Percentiles rank a stretch among this genome's conserved stretches.
Conservation (phyloP, 2,113 vertebrate species). For the Pangasianodon gigas region DNA sequence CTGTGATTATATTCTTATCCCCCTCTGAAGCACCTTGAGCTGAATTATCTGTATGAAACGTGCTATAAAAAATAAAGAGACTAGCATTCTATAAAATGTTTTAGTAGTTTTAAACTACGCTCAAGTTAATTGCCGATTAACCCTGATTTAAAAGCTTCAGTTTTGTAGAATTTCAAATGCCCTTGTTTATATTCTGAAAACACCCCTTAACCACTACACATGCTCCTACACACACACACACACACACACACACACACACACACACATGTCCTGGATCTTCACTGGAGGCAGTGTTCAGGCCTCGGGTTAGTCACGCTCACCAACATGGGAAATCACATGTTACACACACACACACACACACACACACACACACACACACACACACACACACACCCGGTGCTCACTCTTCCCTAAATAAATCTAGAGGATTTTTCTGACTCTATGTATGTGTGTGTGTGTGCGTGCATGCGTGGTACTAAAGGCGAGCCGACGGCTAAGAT, state of each 20-base stretch:
- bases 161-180: neutral
- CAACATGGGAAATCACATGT: slow-evolving; percentile 63
- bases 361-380: neutral
- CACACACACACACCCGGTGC: slow-evolving; percentile 48
- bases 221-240: neutral
- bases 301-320: slow-evolving; percentile 52
- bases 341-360: neutral
- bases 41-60: neutral
- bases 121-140: neutral
- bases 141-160: neutral
- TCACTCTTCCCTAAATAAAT: slow-evolving; percentile 76
- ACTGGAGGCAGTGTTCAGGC: slow-evolving; percentile 40
- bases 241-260: neutral
- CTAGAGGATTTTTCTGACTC: slow-evolving; percentile 73
- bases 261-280: neutral
- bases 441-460: slow-evolving; percentile 58
- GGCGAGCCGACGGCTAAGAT: slow-evolving; percentile 74
- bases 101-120: neutral
- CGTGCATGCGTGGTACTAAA: slow-evolving; percentile 69
- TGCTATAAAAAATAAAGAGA: neutral
- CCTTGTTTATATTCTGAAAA: neutral
- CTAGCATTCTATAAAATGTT: neutral
- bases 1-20: no score
- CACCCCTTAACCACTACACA: neutral
- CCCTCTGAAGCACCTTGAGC: no score